Conservation (phyloP, 2,797 vertebrate genomes). For the Hypotaenidia okinawae region DNA sequence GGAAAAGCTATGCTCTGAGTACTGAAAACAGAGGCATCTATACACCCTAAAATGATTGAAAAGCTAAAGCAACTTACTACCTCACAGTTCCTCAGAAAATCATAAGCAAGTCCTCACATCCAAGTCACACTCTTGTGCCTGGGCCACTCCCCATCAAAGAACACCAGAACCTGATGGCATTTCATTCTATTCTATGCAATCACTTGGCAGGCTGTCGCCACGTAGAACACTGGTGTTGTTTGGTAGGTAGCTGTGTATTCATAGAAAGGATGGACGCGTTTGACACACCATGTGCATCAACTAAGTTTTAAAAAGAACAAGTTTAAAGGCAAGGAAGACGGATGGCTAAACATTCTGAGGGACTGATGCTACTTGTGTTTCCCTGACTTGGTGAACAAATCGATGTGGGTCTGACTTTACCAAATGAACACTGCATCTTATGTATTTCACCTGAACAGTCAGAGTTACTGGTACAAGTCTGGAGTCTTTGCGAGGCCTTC, state of each 20-base stretch:
- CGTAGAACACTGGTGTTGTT: not conserved
- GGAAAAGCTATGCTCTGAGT: not conserved
- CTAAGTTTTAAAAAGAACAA: not conserved
- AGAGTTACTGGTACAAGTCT: conserved; percentile 84
- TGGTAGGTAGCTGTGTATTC: not conserved
- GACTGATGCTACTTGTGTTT: not conserved
- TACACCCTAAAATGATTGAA: not conserved
- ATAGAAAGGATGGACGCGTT: not conserved
- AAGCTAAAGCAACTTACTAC: not conserved
- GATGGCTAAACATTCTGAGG: not conserved
- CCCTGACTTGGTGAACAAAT: not conserved
- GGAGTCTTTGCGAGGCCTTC: conserved; percentile 91
- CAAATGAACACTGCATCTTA: not conserved
- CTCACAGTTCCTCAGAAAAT: not conserved
- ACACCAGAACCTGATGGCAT: not conserved
- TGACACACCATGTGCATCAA: not conserved
- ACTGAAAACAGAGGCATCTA: not conserved
- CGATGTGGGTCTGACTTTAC: not conserved
- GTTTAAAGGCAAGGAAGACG: not conserved
- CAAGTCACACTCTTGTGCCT: not conserved
- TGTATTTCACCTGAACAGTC: conserved; percentile 78
- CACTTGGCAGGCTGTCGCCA: not conserved
- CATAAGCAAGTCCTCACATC: not conserved
- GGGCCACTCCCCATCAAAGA: not conserved
- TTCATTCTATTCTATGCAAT: not conserved